Evolutionary conservation across 2,888 invertebrate genomes (phyloP), one percentile per base, ranked within the genome.

Genomic region (Nesidiocoris tenuis): DNA sequence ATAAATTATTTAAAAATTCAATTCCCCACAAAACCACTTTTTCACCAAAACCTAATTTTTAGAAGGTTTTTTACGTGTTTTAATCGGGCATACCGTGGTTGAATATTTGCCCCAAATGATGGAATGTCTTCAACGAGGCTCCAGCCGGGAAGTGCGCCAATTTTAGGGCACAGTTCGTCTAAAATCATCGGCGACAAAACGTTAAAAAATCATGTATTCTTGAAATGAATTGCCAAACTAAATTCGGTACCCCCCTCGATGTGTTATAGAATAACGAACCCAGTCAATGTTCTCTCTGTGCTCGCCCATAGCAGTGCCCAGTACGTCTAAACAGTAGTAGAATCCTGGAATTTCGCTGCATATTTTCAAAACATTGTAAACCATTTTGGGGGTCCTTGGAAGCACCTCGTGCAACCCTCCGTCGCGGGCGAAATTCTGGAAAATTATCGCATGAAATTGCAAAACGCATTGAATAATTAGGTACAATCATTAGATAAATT

Each of bases 91-190:
- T 39, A 39, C 39, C 39, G 39, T 39, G 3, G 12, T 39, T 39
- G 16, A 19, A 63, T 18, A 17, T 21, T 19, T 59, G 59, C 2
- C 17, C 59, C 2, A 63, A 16, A 21, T 63, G 63, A 7, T 21
- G 63, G 16, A 63, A 21, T 16, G 21, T 18, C 21, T 21, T 63
- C 7, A 17, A 19, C 9, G 63, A 63, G 5, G 63, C 22, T 18
- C 63, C 63, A 21, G 63, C 9, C 3, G 63, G 63, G 21, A 63
- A 19, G 63, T 63, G 63, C 5, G 59, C 59, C 19, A 59, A 9
- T 18, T 59, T 3, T 5, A 16, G 7, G n/a, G 7, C n/a, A n/a
- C n/a, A 7, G 3, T 59, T 59, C 59, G n/a, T 18, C 59, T 59
- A 5, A 18, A 59, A 59, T n/a, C 9, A n/a, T n/a, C n/a, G n/a